Base-by-base conservation (phyloP, 1,140 invertebrate species). In the Diachasmimorpha longicaudata region DNA sequence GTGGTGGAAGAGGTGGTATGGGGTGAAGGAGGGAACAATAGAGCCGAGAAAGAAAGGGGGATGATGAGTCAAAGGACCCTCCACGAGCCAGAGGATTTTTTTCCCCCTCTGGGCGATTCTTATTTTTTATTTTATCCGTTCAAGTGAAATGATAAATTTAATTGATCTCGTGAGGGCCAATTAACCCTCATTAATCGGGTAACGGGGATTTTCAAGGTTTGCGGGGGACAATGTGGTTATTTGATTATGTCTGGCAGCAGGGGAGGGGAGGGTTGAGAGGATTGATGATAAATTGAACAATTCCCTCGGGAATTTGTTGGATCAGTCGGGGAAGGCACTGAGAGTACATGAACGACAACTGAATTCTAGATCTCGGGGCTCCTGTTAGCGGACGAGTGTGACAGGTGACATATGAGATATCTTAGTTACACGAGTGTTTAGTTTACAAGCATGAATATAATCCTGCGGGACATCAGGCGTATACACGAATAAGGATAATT, bases 51-150 rank as follows among this genome's bases (percentile, higher is more conserved):
- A 6, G 31, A 6, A 31, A n/a, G n/a, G 48, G 23, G 48, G 16
- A 69, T 82, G 83, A 82, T 79, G 76, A 81, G 81, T 81, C 80
- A 83, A 81, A 80, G 83, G 85, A 85, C 84, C 83, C 85, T 84
- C 84, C 85, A 78, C 84, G 83, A 81, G 78, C 81, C 80, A 78
- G 81, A 76, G 37, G 44, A 44, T n/a, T 48, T 4, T 23, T 31
- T 72, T 66, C 25, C 11, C 16, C 67, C 31, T 58, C 81, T 83
- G 78, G 79, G 80, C 84, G 82, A 86, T 86, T 86, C 86, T 85
- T 83, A 86, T 83, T 81, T 79, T 86, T 88, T 85, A 84, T 85
- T 88, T 81, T 83, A 82, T 87, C 19, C 11, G 11, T 88, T 88
- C 86, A 85, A 87, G 85, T 87, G 85, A 83, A 77, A 81, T 16